Percentiles rank a stretch among this genome's conserved stretches.
Conservation (phyloP, 2,888 invertebrate species). For the Parnassius mnemosyne region DNA sequence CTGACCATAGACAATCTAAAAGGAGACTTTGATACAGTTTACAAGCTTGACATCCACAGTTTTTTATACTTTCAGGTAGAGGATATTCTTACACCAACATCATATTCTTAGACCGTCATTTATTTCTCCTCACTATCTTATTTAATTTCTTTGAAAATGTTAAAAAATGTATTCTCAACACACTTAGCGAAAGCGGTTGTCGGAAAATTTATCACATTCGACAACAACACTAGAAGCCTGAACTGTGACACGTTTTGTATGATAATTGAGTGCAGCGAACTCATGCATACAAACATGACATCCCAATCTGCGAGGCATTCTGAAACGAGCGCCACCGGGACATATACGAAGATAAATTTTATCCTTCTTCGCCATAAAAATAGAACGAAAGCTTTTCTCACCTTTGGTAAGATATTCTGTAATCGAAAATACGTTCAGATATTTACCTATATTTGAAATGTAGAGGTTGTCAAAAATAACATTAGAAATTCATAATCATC, state of each 20-base stretch:
- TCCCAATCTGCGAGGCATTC: constrained; percentile 3
- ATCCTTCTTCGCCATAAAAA: not conserved
- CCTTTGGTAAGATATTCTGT: not conserved
- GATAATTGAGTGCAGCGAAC: constrained; percentile 22
- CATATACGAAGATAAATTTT: not conserved
- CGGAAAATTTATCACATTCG: not conserved
- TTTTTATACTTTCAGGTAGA: too few relatives aligned
- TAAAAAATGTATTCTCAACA: not conserved
- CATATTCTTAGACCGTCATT: too few relatives aligned
- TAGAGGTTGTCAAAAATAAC: too few relatives aligned
- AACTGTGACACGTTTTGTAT: constrained; percentile 22
- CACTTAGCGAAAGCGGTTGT: not conserved
- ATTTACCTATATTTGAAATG: too few relatives aligned
- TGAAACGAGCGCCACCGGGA: not conserved
- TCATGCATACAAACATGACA: constrained; percentile 24
- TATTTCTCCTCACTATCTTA: too few relatives aligned
- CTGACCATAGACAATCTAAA: too few relatives aligned
- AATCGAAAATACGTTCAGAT: too few relatives aligned
- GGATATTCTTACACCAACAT: too few relatives aligned
- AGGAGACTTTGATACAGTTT: too few relatives aligned
- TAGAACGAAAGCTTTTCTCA: not conserved
- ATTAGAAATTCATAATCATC: too few relatives aligned
- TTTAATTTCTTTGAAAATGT: too few relatives aligned
- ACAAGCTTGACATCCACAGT: too few relatives aligned
- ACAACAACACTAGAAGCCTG: not conserved